phyloP scores from a whole-genome alignment of 2,113 vertebrate species.

The Delphinus delphis region DNA sequence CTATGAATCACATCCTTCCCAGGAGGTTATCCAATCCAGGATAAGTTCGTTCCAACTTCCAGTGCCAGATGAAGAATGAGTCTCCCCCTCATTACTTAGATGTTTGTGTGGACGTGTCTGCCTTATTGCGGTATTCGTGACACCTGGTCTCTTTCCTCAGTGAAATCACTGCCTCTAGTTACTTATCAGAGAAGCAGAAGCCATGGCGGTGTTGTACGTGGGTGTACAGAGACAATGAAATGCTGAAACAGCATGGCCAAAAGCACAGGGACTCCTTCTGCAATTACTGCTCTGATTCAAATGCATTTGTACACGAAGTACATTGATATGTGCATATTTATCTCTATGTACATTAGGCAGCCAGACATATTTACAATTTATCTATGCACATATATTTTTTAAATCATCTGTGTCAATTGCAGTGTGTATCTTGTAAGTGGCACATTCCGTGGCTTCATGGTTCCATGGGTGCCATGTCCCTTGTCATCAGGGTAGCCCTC shows the following conservation, averaged over 20 bases:
- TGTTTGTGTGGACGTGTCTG: background rate
- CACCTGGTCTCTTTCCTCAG: background rate
- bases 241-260: constrained; percentile 65
- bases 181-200: background rate
- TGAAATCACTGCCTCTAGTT: background rate
- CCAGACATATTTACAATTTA: constrained; percentile 72
- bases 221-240: background rate
- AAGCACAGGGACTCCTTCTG: background rate
- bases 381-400: constrained; percentile 77
- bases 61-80: background rate
- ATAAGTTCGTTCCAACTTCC: background rate
- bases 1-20: background rate
- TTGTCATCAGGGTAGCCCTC: constrained; percentile 39
- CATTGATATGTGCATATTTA: constrained; percentile 82
- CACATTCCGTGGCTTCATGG: constrained; percentile 62
- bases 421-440: constrained; percentile 73
- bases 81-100: background rate
- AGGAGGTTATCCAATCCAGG: background rate
- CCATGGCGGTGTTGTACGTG: background rate
- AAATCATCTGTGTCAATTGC: constrained; percentile 75
- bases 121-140: background rate
- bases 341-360: constrained; percentile 66
- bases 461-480: background rate
- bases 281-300: constrained; percentile 73
- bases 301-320: constrained; percentile 63